These are phyloP conservation scores for Stichodactyla helianthus DNA, from an alignment of 64 coral and sea anemone species.

Conservation along the genomic window DNA sequence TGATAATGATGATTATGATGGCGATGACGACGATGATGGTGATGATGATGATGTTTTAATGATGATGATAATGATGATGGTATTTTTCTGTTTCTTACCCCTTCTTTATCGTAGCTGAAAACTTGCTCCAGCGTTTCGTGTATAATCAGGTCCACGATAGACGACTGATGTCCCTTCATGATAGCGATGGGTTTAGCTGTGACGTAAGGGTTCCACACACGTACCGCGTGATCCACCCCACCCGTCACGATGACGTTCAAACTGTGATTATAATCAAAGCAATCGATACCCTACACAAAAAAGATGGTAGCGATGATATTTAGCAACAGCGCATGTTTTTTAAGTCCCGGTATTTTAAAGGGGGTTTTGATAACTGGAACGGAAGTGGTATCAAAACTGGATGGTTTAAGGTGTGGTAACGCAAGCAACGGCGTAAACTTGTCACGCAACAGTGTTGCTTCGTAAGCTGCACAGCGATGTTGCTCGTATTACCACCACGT, in stretches of 20 bases:
- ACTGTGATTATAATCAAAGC: constrained; percentile 77
- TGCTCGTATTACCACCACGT: too few species aligned
- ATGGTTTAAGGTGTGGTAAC: too few species aligned
- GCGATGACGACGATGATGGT: background rate
- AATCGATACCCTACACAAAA: constrained; percentile 72
- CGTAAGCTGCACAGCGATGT: too few species aligned
- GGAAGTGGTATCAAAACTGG: too few species aligned
- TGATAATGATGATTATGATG: background rate
- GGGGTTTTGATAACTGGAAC: too few species aligned
- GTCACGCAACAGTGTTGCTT: too few species aligned
- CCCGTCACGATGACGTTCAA: constrained; percentile 85
- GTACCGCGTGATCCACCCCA: constrained; percentile 87
- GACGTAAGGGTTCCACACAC: constrained; percentile 94
- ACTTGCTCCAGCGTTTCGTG: constrained; percentile 60
- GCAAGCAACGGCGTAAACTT: too few species aligned
- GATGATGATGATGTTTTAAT: background rate
- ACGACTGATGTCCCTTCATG: constrained; percentile 88
- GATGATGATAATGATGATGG: background rate
- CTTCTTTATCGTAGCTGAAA: constrained; percentile 90
- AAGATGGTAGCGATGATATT: background rate
- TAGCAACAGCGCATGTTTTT: too few species aligned
- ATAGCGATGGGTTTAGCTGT: constrained; percentile 88
- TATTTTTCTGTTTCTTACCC: constrained; percentile 33
- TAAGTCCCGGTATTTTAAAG: too few species aligned
- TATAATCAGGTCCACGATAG: constrained; percentile 77